Conservation (phyloP, 2,113 vertebrate species). For the Petromus typicus region DNA sequence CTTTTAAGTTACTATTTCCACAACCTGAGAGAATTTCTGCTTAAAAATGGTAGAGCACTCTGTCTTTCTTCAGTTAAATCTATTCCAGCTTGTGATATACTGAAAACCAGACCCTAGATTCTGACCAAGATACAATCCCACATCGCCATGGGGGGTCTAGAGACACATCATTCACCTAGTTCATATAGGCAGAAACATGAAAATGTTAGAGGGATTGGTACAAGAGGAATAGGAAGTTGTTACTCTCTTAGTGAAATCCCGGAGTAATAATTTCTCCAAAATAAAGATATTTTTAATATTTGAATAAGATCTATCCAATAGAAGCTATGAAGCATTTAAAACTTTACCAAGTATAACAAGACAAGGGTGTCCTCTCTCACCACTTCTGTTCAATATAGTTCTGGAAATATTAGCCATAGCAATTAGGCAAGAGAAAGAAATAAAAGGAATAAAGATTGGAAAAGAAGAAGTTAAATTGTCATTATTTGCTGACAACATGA, state of each 20-base stretch:
- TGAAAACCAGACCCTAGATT: neutral
- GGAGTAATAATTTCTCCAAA: slow-evolving; percentile 7
- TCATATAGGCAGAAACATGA: neutral
- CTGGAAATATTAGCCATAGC: too few relatives aligned
- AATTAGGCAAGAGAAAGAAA: too few relatives aligned
- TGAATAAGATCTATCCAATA: neutral
- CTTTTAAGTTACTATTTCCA: neutral
- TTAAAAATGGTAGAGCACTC: neutral
- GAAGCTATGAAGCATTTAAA: neutral
- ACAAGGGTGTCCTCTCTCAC: too few relatives aligned
- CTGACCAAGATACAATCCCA: neutral
- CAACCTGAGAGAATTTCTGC: neutral
- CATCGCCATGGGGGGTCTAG: neutral
- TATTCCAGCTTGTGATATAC: neutral
- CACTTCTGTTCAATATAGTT: too few relatives aligned
- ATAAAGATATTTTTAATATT: neutral
- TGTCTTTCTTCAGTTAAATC: neutral
- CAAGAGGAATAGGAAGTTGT: neutral
- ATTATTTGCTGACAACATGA: too few relatives aligned
- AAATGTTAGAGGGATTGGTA: neutral
- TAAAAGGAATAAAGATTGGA: too few relatives aligned
- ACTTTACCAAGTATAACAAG: neutral
- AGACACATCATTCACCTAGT: neutral
- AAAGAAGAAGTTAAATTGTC: too few relatives aligned
- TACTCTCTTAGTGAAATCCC: neutral